Conservation (phyloP, 1,140 invertebrate species). For the Monochamus saltuarius region DNA sequence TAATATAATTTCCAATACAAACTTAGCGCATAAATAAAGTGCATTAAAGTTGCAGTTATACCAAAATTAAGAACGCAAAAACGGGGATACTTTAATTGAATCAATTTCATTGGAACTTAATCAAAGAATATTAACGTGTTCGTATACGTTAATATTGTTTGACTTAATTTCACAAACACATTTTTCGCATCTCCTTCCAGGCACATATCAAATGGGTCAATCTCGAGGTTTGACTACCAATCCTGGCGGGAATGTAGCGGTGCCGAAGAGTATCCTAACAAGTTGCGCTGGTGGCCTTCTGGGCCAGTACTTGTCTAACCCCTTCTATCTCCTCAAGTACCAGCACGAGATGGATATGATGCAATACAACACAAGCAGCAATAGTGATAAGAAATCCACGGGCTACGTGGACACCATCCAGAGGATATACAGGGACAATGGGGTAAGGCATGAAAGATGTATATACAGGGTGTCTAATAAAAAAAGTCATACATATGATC, state of each 20-base stretch:
- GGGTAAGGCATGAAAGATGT: too few relatives aligned
- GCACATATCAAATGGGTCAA: constrained; percentile 32
- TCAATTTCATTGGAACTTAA: too few relatives aligned
- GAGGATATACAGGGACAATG: constrained; percentile 26
- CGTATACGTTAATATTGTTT: too few relatives aligned
- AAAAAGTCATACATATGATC: too few relatives aligned
- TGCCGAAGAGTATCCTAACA: constrained; percentile 65
- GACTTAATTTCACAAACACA: too few relatives aligned
- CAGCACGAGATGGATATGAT: constrained; percentile 72
- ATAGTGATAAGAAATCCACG: constrained; percentile 13
- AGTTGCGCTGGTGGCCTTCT: constrained; percentile 71
- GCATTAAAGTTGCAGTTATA: too few relatives aligned
- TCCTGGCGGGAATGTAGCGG: constrained; percentile 66
- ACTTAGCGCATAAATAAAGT: too few relatives aligned
- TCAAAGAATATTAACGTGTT: too few relatives aligned
- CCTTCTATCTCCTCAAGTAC: constrained; percentile 86
- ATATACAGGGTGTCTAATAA: too few relatives aligned
- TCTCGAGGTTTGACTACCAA: constrained; percentile 64
- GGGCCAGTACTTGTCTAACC: constrained; percentile 75
- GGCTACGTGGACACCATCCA: constrained; percentile 15
- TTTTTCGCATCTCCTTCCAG: constrained; percentile 24
- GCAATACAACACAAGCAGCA: constrained; percentile 1
- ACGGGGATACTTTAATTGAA: too few relatives aligned
- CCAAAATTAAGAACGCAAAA: too few relatives aligned
- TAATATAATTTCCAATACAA: too few relatives aligned